Evolutionary conservation across 1,140 invertebrate genomes (phyloP).

Genomic region (Pteromalus puparum): DNA sequence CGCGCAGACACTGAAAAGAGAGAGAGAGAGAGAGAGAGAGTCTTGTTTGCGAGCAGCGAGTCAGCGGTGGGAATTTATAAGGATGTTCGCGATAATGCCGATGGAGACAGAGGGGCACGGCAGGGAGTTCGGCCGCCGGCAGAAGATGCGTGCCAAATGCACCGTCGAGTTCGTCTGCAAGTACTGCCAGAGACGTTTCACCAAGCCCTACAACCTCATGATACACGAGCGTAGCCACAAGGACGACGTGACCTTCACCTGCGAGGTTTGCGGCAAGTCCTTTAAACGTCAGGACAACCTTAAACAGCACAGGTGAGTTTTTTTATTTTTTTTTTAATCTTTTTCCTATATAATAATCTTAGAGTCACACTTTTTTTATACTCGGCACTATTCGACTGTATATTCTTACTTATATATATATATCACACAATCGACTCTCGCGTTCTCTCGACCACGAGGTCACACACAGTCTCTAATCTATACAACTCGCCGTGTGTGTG

Average conservation of each 20-base stretch:
- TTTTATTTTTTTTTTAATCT: too few species aligned
- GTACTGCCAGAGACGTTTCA: conserved; percentile 98
- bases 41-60: conserved; percentile 64
- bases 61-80: conserved; percentile 75
- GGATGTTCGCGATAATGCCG: conserved; percentile 85
- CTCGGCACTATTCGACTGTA: too few species aligned
- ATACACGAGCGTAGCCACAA: conserved; percentile 99
- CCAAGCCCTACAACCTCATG: conserved; percentile 99
- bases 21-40: conserved; percentile 55
- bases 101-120: conserved; percentile 93
- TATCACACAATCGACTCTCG: neutral
- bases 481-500: too few species aligned
- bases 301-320: conserved; percentile 91
- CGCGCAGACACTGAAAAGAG: conserved; percentile 29
- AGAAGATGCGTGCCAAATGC: conserved; percentile 95
- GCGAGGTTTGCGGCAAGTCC: conserved; percentile 98
- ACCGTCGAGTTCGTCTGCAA: conserved; percentile 96
- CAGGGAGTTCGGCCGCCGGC: conserved; percentile 88
- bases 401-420: too few species aligned
- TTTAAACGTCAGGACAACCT: conserved; percentile 98
- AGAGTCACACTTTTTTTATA: too few species aligned
- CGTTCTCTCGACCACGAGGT: neutral
- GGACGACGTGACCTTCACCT: conserved; percentile 97
- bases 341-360: too few species aligned
- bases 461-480: too few species aligned